phyloP scores from a whole-genome alignment of 2,888 invertebrate species.

The Pristionchus arcanus region DNA sequence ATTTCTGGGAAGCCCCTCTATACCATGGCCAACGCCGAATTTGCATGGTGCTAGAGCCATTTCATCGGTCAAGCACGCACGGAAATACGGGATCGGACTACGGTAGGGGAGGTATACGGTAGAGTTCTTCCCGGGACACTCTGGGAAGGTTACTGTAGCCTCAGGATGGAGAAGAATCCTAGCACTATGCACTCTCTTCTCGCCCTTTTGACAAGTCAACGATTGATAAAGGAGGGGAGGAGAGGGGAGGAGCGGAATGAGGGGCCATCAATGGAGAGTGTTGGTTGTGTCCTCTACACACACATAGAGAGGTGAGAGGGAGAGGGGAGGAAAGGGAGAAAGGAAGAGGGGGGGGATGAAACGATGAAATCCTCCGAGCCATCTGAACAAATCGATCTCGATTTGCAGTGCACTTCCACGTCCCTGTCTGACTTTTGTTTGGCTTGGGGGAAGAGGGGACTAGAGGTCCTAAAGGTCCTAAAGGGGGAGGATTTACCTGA shows the following conservation, averaged over 20 bases:
- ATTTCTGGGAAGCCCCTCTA: background rate
- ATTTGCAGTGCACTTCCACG: constrained; percentile 28
- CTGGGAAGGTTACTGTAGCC: background rate
- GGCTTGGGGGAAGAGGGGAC: no score
- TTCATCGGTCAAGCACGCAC: constrained; percentile 41
- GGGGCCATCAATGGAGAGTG: constrained; percentile 32
- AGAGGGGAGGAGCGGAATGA: background rate
- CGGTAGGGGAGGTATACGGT: background rate
- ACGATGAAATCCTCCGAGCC: constrained; percentile 15
- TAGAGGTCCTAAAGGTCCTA: background rate
- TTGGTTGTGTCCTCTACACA: background rate
- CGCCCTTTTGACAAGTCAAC: background rate
- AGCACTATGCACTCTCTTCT: background rate
- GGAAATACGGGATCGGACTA: constrained; percentile 38
- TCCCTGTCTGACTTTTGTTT: constrained; percentile 6
- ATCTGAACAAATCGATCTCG: constrained; percentile 50
- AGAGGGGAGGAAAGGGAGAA: background rate
- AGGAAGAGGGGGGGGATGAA: background rate
- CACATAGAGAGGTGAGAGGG: background rate
- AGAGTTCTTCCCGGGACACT: background rate
- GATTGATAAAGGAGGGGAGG: constrained; percentile 16
- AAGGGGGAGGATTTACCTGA: background rate
- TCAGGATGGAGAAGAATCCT: background rate
- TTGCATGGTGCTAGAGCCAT: constrained; percentile 52
- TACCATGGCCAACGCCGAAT: constrained; percentile 46